Evolutionary conservation across 2,113 vertebrate species (phyloP), one percentile per base, ranked within the genome.

Genomic region (Microtus richardsoni): DNA sequence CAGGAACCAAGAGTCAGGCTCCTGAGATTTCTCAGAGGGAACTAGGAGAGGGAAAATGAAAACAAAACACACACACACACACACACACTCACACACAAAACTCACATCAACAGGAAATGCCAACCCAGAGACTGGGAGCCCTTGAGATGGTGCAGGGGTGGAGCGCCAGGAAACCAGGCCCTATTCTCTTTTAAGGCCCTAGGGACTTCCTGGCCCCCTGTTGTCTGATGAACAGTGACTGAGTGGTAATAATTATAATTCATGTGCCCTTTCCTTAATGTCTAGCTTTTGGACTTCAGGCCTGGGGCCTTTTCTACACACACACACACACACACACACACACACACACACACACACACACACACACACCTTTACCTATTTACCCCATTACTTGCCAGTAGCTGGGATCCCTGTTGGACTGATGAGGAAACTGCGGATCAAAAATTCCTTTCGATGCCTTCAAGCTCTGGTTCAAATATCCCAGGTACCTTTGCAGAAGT

Each of bases 31-130:
- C 88, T 92, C 92, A 88, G n/a, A n/a, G 90, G 87, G 84, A 91
- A 71, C 14, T 33, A 33, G 74, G 74, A 66, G 89, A 62, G 14
- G 54, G 30, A 62, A 62, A n/a, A 58, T 83, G n/a, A 54, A 90
- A 79, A 96, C 91, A 96, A 47, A 47, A 28, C 64, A 17, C 52
- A 54, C 52, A 54, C 52, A 54, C 47, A 47, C 54, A 17, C 54
- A 54, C 54, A 54, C 54, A 54, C 54, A 17, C 58, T 21, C 58
- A 71, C 77, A 90, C 91, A 92, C 74, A 96, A 80, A 94, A 21
- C 91, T 95, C 68, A 41, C 85, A 79, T 97, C 95, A 97, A 97
- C 97, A 96, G 97, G 96, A 97, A 98, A 97, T 97, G 94, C 96
- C 96, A 91, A 71, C 84, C 68, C 60, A 4, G 70, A 52, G 95